A percentile compares a stretch with the other conserved stretches of the same genome.
phyloP scores from a whole-genome alignment of 2,113 vertebrate genomes.

The Malaclemys terrapin region DNA sequence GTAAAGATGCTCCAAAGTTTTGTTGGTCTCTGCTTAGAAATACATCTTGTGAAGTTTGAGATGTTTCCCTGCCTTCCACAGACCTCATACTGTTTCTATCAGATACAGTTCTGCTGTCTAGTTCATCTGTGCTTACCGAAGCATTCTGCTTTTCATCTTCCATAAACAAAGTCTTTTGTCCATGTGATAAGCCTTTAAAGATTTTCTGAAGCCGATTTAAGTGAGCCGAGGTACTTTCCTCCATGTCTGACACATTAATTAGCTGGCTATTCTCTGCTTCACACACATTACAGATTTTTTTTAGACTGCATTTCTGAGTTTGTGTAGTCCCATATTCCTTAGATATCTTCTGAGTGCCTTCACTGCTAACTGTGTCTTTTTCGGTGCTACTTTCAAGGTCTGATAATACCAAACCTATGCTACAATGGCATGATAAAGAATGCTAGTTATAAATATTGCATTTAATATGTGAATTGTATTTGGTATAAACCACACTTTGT shows the following conservation, averaged over 20 bases:
- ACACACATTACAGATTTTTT: slow-evolving; percentile 38
- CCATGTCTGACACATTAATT: slow-evolving; percentile 6
- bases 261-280: slow-evolving; percentile 56
- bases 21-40: background rate
- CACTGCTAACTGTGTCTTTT: slow-evolving; percentile 48
- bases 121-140: slow-evolving; percentile 46
- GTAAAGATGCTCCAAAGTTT: background rate
- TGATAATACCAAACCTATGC: slow-evolving; percentile 67
- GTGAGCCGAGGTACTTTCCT: background rate
- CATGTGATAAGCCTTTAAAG: slow-evolving; percentile 50
- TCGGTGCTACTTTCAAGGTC: slow-evolving; percentile 65
- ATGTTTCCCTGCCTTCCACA: background rate
- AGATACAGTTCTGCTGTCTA: background rate
- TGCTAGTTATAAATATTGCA: slow-evolving; percentile 12
- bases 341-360: slow-evolving; percentile 37
- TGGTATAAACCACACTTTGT: background rate
- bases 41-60: background rate
- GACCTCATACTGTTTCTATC: background rate
- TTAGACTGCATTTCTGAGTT: slow-evolving; percentile 48
- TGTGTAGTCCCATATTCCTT: slow-evolving; percentile 36
- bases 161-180: slow-evolving; percentile 35
- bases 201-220: slow-evolving; percentile 31
- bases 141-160: slow-evolving; percentile 62
- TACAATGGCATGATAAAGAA: slow-evolving; percentile 64
- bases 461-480: background rate